Evolutionary conservation across 2,797 vertebrate genomes (phyloP), one percentile per base, ranked within the genome.

Genomic region (Hapalemur alaotrensis): DNA sequence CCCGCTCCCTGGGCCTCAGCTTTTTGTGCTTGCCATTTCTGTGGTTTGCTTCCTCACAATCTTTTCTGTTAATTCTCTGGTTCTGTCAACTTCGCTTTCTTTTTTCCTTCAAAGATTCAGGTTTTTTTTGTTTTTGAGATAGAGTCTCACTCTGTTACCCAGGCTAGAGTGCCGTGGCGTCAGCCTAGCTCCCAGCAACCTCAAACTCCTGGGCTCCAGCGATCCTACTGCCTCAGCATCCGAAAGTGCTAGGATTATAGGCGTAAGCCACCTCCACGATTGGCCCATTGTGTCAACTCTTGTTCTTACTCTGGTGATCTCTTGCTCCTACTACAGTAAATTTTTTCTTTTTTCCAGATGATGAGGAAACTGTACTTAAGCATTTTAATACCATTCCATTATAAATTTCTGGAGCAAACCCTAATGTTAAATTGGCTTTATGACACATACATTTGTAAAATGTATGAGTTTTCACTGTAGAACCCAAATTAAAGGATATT

Each of bases 401-500:
- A 73, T 57, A 78, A 25, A 95, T 78, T 90, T 93, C 59, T 89
- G 73, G 43, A 89, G 52, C 35, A 89, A 61, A 82, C 13, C 6
- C 50, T 76, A 28, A 82, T 89, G 32, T 48, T 90, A 48, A 79
- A 85, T 54, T 94, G 63, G 67, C 35, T 89, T 48, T 91, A 75
- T 89, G 25, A 93, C 61, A 69, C 1, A 65, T 61, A 41, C 48
- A 72, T 93, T 75, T 72, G 50, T 38, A 84, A 50, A 63, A 46
- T 69, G 43, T 61, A 25, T 76, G 35, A 54, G 43, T 94, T 81
- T 97, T 95, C 73, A 57, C 23, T 84, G 15, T 91, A 50, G 23
- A 95, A 91, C 54, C 10, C 38, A 83, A 84, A 85, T 67, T 73
- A 82, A 93, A 78, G 35, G 46, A 88, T 82, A 86, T n/a, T 73